Base-by-base conservation (phyloP, 2,797 vertebrate species). In the Pachyuromys duprasi region DNA sequence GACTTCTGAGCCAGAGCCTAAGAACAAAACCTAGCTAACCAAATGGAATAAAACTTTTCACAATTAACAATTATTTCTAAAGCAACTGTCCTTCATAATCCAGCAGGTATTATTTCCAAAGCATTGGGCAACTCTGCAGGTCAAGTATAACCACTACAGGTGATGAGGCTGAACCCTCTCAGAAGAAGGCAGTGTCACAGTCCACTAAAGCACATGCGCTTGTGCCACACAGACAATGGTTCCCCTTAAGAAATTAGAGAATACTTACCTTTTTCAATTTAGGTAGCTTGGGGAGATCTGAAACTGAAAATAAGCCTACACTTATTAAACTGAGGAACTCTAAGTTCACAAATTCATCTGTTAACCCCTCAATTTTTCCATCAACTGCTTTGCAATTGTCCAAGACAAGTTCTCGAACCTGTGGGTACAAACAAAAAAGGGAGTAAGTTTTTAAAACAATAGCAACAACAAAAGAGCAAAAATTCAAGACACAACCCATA, bases 301-400 rank as follows among this genome's bases (percentile, higher is more conserved):
- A 99, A 95, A 99, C 99, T 81, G 99, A 99, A 84, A 99, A 98
- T 98, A 99, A 98, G 96, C 99, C 98, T 86, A 99, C 99, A 95
- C 99, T 99, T 99, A 99, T 99, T 99, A 99, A 99, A 98, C 99
- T 99, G 98, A 99, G 99, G 97, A 99, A 99, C 98, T 99, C 99
- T 98, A 99, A 98, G 98, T 99, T 99, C 97, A 99, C 98, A 98
- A 99, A 99, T 96, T 99, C 99, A 96, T 98, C 98, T 93, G 99
- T 99, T 97, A 99, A 98, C 87, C 99, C 99, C 98, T 99, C 99
- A 22, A 99, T 99, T 98, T 99, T 99, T 96, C 99, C 99, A 98
- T 99, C 99, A 96, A 98, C 98, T 92, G 99, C 99, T 98, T 99
- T 99, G 98, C 99, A 99, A 97, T 99, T 99, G 98, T 99, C 99